phyloP scores from a whole-genome alignment of 1,140 invertebrate species.

The Cyclargus thomasi region DNA sequence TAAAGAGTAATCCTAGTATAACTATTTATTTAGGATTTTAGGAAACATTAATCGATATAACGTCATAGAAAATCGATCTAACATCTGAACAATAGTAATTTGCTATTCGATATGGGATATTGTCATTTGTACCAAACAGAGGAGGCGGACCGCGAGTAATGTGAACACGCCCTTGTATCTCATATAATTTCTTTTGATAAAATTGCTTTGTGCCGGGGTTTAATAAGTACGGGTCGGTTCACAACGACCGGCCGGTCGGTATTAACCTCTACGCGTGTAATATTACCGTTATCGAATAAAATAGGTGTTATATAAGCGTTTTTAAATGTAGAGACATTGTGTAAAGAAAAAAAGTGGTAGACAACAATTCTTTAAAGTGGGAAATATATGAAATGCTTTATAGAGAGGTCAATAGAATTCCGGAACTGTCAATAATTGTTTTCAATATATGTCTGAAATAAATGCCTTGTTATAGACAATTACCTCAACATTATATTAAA shows the following conservation, averaged over 20 bases:
- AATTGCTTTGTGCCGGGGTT: constrained; percentile 21
- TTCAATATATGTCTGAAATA: too few relatives aligned
- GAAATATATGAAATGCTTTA: too few relatives aligned
- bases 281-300: constrained; percentile 1
- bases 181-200: constrained; percentile 53
- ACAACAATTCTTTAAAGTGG: too few relatives aligned
- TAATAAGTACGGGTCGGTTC: constrained; percentile 12
- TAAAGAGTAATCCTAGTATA: too few relatives aligned
- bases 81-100: constrained; percentile 54
- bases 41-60: too few relatives aligned
- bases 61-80: constrained; percentile 29
- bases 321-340: not conserved
- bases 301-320: not conserved
- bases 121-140: constrained; percentile 51
- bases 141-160: constrained; percentile 67
- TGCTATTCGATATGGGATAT: constrained; percentile 62
- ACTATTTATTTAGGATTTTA: too few relatives aligned
- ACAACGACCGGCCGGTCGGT: not conserved
- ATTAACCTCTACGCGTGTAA: constrained; percentile 1
- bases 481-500: too few relatives aligned
- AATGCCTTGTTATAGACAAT: too few relatives aligned
- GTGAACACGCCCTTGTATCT: constrained; percentile 43
- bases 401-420: too few relatives aligned
- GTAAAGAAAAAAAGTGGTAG: not conserved
- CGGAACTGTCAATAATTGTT: too few relatives aligned